These are phyloP conservation scores for Eriocheir sinensis DNA, from an alignment of 1,140 invertebrate species.

Conservation along the genomic window DNA sequence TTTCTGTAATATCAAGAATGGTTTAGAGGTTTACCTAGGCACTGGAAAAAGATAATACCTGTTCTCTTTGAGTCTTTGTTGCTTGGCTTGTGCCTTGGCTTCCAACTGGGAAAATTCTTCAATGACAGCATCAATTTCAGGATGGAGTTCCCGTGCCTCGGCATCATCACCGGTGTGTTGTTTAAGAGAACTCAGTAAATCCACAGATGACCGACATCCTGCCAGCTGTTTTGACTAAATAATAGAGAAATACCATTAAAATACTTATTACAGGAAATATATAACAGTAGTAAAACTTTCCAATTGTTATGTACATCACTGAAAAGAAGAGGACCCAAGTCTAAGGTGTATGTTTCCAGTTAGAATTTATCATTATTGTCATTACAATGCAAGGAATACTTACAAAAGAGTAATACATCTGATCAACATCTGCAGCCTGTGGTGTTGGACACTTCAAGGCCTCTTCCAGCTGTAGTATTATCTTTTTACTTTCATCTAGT, in stretches of 20 bases:
- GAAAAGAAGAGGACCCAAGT: too few species aligned
- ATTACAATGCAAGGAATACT: conserved; percentile 79
- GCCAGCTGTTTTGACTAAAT: conserved; percentile 86
- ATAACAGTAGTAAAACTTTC: neutral
- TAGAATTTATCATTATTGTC: conserved; percentile 51
- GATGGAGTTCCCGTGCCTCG: conserved; percentile 86
- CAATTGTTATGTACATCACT: too few species aligned
- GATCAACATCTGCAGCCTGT: conserved; percentile 83
- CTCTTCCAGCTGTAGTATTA: conserved; percentile 77
- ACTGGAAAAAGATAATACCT: conserved; percentile 85
- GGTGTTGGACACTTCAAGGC: conserved; percentile 82
- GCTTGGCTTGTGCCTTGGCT: conserved; percentile 87
- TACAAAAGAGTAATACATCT: conserved; percentile 84
- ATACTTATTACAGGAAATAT: neutral
- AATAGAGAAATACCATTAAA: neutral
- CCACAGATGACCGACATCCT: conserved; percentile 88
- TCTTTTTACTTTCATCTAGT: conserved; percentile 78
- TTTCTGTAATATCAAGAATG: too few species aligned
- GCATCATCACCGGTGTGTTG: conserved; percentile 86
- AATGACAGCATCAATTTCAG: conserved; percentile 79
- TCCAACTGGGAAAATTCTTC: conserved; percentile 86
- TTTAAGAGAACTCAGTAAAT: conserved; percentile 90
- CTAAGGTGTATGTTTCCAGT: neutral
- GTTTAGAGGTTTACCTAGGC: too few species aligned
- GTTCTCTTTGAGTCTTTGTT: conserved; percentile 88